phyloP scores from a whole-genome alignment of 64 coral and sea anemone genomes.

The Pachyseris speciosa region DNA sequence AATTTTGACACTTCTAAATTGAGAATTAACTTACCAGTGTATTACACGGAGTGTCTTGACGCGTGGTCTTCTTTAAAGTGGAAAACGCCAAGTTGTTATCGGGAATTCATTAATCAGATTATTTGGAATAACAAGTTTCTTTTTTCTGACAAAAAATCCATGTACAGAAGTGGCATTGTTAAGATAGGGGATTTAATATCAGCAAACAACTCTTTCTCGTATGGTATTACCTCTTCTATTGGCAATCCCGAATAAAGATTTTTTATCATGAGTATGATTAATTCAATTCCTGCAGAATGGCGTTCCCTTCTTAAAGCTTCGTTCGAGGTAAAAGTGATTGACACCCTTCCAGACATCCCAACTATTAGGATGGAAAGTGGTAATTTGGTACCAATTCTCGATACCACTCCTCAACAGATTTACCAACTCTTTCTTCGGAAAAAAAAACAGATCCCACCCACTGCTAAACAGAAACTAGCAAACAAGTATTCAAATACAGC shows the following conservation, averaged over 20 bases:
- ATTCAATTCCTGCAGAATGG: neutral
- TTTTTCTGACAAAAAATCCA: too few relatives aligned
- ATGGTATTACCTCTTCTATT: too few relatives aligned
- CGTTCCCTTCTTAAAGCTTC: neutral
- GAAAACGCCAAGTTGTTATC: too few relatives aligned
- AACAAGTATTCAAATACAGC: neutral
- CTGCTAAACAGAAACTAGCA: neutral
- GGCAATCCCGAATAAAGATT: neutral
- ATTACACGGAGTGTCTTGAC: too few relatives aligned
- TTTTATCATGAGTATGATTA: neutral
- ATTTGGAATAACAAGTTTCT: too few relatives aligned
- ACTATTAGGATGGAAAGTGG: neutral
- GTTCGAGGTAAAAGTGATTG: neutral
- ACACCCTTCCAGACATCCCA: neutral
- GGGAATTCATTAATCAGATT: too few relatives aligned
- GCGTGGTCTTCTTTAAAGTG: too few relatives aligned
- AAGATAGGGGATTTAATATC: too few relatives aligned
- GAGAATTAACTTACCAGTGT: too few relatives aligned
- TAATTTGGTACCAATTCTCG: neutral
- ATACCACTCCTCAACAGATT: neutral
- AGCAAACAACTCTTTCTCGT: too few relatives aligned
- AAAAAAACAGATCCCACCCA: neutral
- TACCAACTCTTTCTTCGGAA: neutral
- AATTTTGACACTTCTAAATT: too few relatives aligned
- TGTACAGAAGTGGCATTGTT: too few relatives aligned